These are phyloP conservation scores for Dasysyrphus tricinctus DNA, from an alignment of 2,888 invertebrate genomes.

Conservation along the genomic window DNA sequence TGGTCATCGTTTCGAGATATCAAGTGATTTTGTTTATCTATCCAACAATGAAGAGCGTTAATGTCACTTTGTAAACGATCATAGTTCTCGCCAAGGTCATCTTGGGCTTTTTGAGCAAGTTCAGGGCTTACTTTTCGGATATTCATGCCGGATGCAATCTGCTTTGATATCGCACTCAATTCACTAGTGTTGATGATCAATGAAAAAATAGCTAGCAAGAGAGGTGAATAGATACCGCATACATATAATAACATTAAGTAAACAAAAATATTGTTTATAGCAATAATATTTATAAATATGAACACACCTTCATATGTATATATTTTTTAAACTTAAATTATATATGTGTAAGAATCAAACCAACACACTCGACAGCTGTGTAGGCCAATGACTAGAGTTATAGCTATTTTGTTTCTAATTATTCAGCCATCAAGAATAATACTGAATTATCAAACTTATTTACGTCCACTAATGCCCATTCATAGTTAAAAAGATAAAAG, in stretches of 20 bases:
- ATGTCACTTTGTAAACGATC: constrained; percentile 1
- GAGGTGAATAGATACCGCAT: not conserved
- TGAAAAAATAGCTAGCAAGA: not conserved
- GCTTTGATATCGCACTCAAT: not conserved
- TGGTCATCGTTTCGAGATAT: not conserved
- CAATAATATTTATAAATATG: too few relatives aligned
- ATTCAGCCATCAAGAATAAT: too few relatives aligned
- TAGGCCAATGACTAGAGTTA: too few relatives aligned
- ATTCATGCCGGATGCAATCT: not conserved
- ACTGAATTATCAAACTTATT: too few relatives aligned
- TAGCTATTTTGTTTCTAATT: too few relatives aligned
- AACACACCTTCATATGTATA: too few relatives aligned
- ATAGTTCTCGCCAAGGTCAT: not conserved
- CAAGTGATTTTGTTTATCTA: constrained; percentile 2
- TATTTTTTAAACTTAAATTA: too few relatives aligned
- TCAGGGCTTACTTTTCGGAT: constrained; percentile 8
- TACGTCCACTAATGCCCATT: too few relatives aligned
- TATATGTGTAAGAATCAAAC: too few relatives aligned
- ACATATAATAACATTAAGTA: not conserved
- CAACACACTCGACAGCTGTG: too few relatives aligned
- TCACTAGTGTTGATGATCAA: not conserved
- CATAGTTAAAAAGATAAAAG: too few relatives aligned
- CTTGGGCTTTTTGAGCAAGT: not conserved
- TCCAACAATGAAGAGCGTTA: not conserved
- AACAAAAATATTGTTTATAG: not conserved